Evolutionary conservation across 2,113 vertebrate species (phyloP), one percentile per base, ranked within the genome.

Genomic region (Corydoras maculifer): DNA sequence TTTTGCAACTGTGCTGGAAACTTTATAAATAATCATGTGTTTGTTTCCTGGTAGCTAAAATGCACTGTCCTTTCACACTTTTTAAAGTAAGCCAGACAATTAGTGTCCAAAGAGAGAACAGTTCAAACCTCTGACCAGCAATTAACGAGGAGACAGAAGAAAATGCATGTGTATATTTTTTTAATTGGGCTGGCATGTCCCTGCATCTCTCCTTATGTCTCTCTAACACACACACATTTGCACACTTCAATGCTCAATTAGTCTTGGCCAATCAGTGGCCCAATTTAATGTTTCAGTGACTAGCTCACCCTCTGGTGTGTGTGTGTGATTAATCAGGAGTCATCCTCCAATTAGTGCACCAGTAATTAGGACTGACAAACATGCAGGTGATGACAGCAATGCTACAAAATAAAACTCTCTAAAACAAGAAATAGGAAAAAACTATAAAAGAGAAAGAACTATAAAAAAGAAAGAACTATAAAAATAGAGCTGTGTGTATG

Each of bases 181-280:
- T 87, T 88, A 91, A 90, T 90, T 89, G 87, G 87, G 83, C 79
- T 78, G 81, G 77, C 51, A 49, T 78, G 75, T 35, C 61, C 67
- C 79, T 78, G 80, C 75, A 59, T 69, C 35, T 65, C 77, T 77
- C 67, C 68, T 18, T 54, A 15, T 70, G 50, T 79, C 72, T 66
- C 3, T 32, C 62, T 68, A 67, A 63, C 64, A 78, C 76, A 75
- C 77, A 25, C 30, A 12, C 57, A 58, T 4, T n/a, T 60, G 53
- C 75, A 78, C 74, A 75, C 55, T 63, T 75, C 78, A 30, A 72
- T 65, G 81, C 86, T 86, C 84, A 88, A 81, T 89, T 88, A 86
- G 82, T 82, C 75, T 76, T 53, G 68, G 77, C 86, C 89, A 89
- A 90, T 90, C 86, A 82, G 80, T 77, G 70, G 80, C 65, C 86